These are phyloP conservation scores for Mixornis gularis DNA, from an alignment of 2,113 vertebrate genomes.

Conservation along the genomic window DNA sequence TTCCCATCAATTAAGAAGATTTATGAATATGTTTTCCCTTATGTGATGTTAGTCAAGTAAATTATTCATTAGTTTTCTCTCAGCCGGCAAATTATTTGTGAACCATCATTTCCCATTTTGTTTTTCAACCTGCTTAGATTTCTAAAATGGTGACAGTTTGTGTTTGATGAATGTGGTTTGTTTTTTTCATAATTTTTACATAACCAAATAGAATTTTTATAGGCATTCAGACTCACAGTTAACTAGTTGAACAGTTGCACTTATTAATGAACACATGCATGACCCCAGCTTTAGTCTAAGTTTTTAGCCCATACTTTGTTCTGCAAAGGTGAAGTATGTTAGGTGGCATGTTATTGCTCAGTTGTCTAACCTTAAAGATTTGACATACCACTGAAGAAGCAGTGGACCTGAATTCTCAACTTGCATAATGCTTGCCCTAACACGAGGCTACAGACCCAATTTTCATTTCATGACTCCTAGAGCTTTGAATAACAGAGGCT, in stretches of 20 bases:
- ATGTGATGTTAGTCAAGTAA: conserved; percentile 12
- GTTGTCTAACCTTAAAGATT: background rate
- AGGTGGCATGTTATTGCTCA: background rate
- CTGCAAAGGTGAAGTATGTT: background rate
- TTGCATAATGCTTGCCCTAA: background rate
- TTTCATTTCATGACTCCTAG: background rate
- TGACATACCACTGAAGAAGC: background rate
- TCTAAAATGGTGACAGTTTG: background rate
- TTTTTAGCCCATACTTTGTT: background rate
- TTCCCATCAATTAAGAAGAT: conserved; percentile 27
- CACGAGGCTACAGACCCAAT: rapidly evolving
- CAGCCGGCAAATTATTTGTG: conserved; percentile 27
- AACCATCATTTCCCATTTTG: background rate
- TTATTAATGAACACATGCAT: background rate
- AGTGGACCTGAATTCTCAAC: background rate
- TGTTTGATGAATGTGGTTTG: background rate
- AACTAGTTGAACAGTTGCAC: background rate
- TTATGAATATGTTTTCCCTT: conserved; percentile 22
- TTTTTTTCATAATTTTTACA: background rate
- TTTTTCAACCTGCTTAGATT: conserved; percentile 1
- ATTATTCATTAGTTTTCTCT: conserved; percentile 35
- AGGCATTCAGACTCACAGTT: background rate
- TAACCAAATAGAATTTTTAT: background rate
- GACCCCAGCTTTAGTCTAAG: background rate
- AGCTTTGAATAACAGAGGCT: background rate